phyloP scores from a whole-genome alignment of 2,113 vertebrate species.

The Percopsis transmontana region DNA sequence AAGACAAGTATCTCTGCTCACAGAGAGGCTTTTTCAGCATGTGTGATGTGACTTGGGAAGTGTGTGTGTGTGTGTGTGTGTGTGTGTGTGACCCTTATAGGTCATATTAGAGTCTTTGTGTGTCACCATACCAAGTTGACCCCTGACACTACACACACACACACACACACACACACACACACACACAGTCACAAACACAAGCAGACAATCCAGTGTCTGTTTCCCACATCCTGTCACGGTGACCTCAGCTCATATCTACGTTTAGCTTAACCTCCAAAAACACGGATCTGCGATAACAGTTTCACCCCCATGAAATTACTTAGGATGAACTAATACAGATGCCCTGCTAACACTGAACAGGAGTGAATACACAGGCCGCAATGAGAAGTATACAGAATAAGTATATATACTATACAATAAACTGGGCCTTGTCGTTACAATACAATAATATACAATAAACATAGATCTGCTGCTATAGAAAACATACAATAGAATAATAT shows the following conservation, averaged over 20 bases:
- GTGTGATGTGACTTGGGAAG: conserved; percentile 36
- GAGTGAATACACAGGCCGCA: too few species aligned
- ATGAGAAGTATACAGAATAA: too few species aligned
- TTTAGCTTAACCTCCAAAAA: conserved; percentile 17
- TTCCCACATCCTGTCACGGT: conserved; percentile 57
- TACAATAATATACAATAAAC: too few species aligned
- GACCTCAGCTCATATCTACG: conserved; percentile 36
- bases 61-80: conserved; percentile 23
- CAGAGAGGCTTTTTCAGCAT: conserved; percentile 51
- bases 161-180: conserved; percentile 19
- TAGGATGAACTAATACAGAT: too few species aligned
- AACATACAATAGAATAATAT: too few species aligned
- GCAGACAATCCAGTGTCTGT: conserved; percentile 32
- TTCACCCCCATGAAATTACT: background rate
- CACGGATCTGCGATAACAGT: background rate
- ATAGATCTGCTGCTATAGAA: too few species aligned
- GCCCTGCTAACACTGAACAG: too few species aligned
- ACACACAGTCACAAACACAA: background rate
- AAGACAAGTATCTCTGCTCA: conserved; percentile 65
- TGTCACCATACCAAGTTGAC: conserved; percentile 53
- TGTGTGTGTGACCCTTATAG: conserved; percentile 17
- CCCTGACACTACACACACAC: conserved; percentile 48
- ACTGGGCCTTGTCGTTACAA: too few species aligned
- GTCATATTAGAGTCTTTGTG: conserved; percentile 71
- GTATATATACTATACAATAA: too few species aligned